phyloP scores from a whole-genome alignment of 2,797 vertebrate species.

The Anguilla marmorata region DNA sequence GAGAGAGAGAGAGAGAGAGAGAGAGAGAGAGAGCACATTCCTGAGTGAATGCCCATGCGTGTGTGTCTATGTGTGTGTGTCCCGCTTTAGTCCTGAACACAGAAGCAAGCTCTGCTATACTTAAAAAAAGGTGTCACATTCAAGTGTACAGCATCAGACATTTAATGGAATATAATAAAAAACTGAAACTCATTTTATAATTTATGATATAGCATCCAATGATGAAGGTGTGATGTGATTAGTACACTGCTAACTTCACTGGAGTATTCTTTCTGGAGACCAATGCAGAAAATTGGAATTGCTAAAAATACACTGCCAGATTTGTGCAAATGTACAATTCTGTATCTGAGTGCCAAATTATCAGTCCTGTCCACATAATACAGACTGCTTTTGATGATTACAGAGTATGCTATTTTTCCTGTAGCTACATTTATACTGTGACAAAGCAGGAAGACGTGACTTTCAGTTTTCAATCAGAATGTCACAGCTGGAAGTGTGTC shows the following conservation, averaged over 20 bases:
- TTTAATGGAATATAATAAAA: no score
- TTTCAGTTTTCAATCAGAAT: not conserved
- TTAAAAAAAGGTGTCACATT: slow-evolving; percentile 18
- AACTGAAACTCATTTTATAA: no score
- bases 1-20: not conserved
- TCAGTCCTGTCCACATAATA: not conserved
- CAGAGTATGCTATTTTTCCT: not conserved
- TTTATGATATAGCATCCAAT: no score
- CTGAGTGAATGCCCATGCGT: not conserved
- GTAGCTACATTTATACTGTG: not conserved
- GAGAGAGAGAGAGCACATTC: no score
- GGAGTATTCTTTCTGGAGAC: not conserved
- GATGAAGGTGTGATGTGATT: no score
- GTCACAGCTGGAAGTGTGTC: not conserved
- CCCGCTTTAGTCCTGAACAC: not conserved
- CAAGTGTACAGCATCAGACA: not conserved
- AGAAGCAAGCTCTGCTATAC: not conserved
- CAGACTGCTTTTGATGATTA: not conserved
- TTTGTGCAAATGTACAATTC: slow-evolving; percentile 1
- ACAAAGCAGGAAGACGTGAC: not conserved
- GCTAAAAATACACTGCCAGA: not conserved
- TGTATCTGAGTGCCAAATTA: not conserved
- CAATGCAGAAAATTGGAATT: not conserved
- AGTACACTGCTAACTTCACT: no score
- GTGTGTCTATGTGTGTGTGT: not conserved